Percentiles rank a stretch among this genome's conserved stretches.
Conservation (phyloP, 2,797 vertebrate species). For the Tapirus indicus region DNA sequence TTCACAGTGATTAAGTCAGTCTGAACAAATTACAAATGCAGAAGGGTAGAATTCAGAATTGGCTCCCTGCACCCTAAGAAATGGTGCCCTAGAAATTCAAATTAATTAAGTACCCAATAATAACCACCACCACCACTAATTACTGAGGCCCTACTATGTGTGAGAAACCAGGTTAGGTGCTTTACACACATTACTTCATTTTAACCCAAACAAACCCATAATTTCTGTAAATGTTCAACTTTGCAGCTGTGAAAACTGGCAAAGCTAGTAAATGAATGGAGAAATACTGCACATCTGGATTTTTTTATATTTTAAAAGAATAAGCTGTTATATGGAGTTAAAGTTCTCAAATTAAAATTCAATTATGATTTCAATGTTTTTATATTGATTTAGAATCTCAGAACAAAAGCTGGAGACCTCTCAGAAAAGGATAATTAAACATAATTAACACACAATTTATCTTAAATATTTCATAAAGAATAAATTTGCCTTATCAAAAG, state of each 20-base stretch:
- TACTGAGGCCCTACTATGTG: background rate
- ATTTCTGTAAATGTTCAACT: background rate
- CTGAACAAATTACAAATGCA: slow-evolving; percentile 5
- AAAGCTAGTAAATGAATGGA: background rate
- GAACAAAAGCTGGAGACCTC: slow-evolving; percentile 20
- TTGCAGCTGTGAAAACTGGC: background rate
- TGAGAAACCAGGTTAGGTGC: background rate
- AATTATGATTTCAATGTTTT: slow-evolving; percentile 8
- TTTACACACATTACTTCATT: background rate
- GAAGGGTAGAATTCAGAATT: background rate
- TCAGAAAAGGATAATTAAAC: slow-evolving; percentile 16
- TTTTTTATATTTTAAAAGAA: slow-evolving; percentile 41
- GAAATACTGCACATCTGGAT: slow-evolving; percentile 15
- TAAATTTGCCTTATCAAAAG: slow-evolving; percentile 6
- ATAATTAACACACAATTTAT: background rate
- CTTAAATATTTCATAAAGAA: slow-evolving; percentile 42
- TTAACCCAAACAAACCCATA: slow-evolving; percentile 1
- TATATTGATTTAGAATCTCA: background rate
- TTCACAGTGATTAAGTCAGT: background rate
- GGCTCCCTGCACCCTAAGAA: slow-evolving; percentile 32
- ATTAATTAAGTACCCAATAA: slow-evolving; percentile 31
- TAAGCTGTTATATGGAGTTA: background rate
- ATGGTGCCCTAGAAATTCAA: background rate
- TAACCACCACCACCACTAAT: background rate
- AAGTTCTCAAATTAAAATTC: slow-evolving; percentile 54